Conservation (phyloP, 2,888 invertebrate genomes). For the Deilephila elpenor region DNA sequence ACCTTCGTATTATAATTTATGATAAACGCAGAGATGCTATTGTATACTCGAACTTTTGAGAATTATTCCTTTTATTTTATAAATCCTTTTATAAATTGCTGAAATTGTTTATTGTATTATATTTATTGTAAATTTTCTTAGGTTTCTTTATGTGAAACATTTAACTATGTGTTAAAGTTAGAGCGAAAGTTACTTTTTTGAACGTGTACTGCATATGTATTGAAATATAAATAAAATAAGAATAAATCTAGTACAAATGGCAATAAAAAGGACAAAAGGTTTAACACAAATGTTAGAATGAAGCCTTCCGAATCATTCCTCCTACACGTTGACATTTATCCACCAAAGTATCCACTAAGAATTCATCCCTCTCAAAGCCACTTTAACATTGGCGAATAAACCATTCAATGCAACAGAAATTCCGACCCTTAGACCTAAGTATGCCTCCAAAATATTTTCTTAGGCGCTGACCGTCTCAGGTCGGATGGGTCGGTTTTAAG, state of each 20-base stretch:
- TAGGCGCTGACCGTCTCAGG: constrained; percentile 10
- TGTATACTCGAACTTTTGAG: neutral
- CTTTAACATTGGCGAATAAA: neutral
- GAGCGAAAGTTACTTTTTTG: too few relatives aligned
- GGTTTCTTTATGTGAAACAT: neutral
- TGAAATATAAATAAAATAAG: too few relatives aligned
- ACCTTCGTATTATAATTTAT: constrained; percentile 45
- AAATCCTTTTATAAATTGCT: neutral
- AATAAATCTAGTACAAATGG: too few relatives aligned
- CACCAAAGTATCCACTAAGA: too few relatives aligned
- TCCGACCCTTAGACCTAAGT: neutral
- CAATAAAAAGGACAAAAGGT: too few relatives aligned
- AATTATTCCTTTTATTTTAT: neutral
- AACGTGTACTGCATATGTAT: too few relatives aligned
- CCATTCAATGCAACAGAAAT: neutral
- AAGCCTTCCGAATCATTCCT: too few relatives aligned
- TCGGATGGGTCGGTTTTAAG: constrained; percentile 18
- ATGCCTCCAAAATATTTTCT: neutral
- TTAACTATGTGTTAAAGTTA: neutral
- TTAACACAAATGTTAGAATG: too few relatives aligned
- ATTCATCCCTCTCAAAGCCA: too few relatives aligned
- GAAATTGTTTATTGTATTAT: neutral
- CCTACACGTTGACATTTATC: too few relatives aligned
- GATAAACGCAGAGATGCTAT: constrained; percentile 31
- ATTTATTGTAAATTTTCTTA: neutral